These are phyloP conservation scores for Bos javanicus DNA, from an alignment of 2,113 vertebrate genomes.

Conservation along the genomic window DNA sequence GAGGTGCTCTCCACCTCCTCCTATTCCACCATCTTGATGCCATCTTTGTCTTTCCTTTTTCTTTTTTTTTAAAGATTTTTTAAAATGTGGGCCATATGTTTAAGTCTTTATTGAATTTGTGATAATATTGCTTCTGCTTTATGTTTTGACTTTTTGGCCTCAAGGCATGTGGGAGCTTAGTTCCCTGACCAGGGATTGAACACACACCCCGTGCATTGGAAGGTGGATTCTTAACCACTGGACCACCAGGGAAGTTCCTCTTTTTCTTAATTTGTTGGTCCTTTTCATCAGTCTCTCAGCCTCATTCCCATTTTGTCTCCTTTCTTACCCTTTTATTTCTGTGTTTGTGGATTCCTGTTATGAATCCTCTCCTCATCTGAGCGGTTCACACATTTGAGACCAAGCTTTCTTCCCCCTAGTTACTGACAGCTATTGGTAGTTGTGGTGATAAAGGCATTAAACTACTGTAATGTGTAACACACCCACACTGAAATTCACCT, in stretches of 20 bases:
- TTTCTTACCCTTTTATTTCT: not conserved
- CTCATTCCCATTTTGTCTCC: not conserved
- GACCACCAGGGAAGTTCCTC: not conserved
- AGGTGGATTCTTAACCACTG: not conserved
- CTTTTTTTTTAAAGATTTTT: not conserved
- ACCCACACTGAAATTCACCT: not conserved
- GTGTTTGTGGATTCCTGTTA: not conserved
- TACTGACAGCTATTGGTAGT: accelerated
- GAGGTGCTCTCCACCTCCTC: not conserved
- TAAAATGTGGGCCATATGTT: not conserved
- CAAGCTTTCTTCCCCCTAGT: not conserved
- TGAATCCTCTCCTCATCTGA: not conserved
- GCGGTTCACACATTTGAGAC: not conserved
- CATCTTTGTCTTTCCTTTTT: not conserved
- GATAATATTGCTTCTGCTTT: not conserved
- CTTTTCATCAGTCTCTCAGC: not conserved
- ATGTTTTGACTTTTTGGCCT: not conserved
- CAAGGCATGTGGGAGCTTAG: not conserved
- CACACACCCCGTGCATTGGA: not conserved
- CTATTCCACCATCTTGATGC: not conserved
- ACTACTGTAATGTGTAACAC: not conserved
- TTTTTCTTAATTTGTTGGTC: not conserved
- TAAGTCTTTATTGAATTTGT: not conserved
- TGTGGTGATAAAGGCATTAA: not conserved
- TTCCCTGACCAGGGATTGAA: not conserved